Base-by-base conservation (phyloP, 2,888 invertebrate species). In the Epinotia brunnichana region DNA sequence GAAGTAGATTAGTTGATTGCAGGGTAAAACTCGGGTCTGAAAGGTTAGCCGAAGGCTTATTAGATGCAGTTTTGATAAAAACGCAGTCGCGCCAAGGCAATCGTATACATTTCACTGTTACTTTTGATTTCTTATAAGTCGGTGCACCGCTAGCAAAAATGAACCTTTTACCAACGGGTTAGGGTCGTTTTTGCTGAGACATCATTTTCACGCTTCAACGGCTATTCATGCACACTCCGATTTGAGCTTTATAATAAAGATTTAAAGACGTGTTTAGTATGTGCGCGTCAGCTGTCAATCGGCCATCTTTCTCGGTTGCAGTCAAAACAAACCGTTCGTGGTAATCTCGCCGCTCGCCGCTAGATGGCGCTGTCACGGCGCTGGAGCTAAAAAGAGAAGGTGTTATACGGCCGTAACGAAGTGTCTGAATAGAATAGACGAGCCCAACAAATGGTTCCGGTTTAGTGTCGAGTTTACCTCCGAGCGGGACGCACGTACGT, bases 391-490 rank as follows among this genome's bases (percentile, higher is more conserved):
- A 91, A 87, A 89, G 90, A 87, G 90, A 90, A 82, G 85, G 87
- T 84, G 80, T 79, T 78, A 84, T 77, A 64, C 63, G 73, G 77
- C 74, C 77, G 76, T 76, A 77, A 76, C 74, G 77, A 72, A 74
- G 66, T 74, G 70, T 73, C 73, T 76, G 72, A 79, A 76, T 74
- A 75, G 75, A 76, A 76, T 69, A 73, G 75, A 76, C 76, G 76
- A 76, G 76, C 84, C 84, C 87, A 89, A 88, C 88, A 89, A 87
- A 83, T 81, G 82, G 81, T 81, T 82, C 83, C 82, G 83, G 81
- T 82, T 83, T 71, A 75, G 77, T 89, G 83, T 85, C 87, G 90
- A 86, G 88, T 87, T 86, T 87, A 83, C 84, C 83, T 83, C 83
- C 79, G 77, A 74, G 82, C 76, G 84, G 76, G 74, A 74, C 39